Evolutionary conservation across 2,797 vertebrate species (phyloP), one percentile per base, ranked within the genome.

Genomic region (Ctenochaetus hawaiiensis): DNA sequence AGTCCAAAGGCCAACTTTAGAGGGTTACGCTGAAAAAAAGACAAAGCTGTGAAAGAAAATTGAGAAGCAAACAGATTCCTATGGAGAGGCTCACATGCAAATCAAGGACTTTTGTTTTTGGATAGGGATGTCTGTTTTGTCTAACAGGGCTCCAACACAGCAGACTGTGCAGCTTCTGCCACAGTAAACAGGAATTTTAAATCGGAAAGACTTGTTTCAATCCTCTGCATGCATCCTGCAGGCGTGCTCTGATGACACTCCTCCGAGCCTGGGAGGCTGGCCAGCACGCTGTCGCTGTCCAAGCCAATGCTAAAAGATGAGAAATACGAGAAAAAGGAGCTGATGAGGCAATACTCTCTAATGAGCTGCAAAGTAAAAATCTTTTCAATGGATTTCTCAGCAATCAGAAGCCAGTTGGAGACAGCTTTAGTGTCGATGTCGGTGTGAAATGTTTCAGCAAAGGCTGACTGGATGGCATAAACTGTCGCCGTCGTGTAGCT

Each of bases 281-380:
- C 87, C 92, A 90, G 80, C 56, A n/a, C 4, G 16, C 81, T 73
- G 83, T 85, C 61, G 14, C 77, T 62, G 67, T 83, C 77, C 54
- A 56, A 76, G 78, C 75, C 86, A 58, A 67, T 11, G 61, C 72
- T 64, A 83, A 74, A 77, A 76, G 83, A 93, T 89, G 88, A 88
- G 82, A 85, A 87, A 89, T 84, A 67, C 14, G 39, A 82, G 69
- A 67, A 89, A 89, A 94, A 94, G 41, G 20, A 87, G 93, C 93
- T 93, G 92, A 94, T 86, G 85, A 89, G 77, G 87, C 92, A 88
- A 85, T 85, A 87, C 62, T 73, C 72, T 59, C 77, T 86, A 88
- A 93, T 86, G 85, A 91, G 82, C 73, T 88, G 84, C 78, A 74
- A 89, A 83, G 79, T n/a, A 41, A 18, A 63, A 80, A 78, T 81